A percentile compares a stretch with the other conserved stretches of the same genome.
Evolutionary conservation across 1,140 invertebrate species (phyloP).

Genomic region (Frieseomelitta varia): DNA sequence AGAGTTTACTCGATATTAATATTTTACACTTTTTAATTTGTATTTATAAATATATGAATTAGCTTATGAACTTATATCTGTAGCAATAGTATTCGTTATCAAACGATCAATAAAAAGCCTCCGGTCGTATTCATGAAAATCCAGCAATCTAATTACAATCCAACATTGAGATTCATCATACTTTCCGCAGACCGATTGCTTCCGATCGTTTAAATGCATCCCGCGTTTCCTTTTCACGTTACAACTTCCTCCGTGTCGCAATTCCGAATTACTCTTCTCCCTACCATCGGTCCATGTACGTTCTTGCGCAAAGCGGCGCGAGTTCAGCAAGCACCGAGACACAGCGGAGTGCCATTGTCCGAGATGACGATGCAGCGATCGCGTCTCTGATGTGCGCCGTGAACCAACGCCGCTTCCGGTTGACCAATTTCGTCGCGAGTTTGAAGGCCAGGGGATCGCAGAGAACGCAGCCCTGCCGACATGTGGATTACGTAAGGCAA

Average conservation of each 20-base stretch:
- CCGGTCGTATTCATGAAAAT: too few species aligned
- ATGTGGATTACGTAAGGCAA: constrained; percentile 52
- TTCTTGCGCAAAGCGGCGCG: background rate
- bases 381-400: too few species aligned
- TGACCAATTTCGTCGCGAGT: constrained; percentile 27
- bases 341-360: background rate
- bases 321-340: background rate
- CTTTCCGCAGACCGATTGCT: background rate
- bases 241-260: background rate
- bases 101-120: too few species aligned
- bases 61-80: too few species aligned
- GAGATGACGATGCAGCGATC: background rate
- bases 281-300: background rate
- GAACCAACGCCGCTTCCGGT: constrained; percentile 21
- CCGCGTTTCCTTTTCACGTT: background rate
- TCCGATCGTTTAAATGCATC: background rate
- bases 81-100: too few species aligned
- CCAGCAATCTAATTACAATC: background rate
- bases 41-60: too few species aligned
- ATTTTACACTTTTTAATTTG: too few species aligned
- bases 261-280: background rate
- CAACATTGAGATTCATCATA: background rate
- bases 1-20: too few species aligned
- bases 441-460: constrained; percentile 50
- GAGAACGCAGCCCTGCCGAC: constrained; percentile 15